These are phyloP conservation scores for Brachyalestes nurse DNA, from an alignment of 2,797 vertebrate species.

Conservation along the genomic window DNA sequence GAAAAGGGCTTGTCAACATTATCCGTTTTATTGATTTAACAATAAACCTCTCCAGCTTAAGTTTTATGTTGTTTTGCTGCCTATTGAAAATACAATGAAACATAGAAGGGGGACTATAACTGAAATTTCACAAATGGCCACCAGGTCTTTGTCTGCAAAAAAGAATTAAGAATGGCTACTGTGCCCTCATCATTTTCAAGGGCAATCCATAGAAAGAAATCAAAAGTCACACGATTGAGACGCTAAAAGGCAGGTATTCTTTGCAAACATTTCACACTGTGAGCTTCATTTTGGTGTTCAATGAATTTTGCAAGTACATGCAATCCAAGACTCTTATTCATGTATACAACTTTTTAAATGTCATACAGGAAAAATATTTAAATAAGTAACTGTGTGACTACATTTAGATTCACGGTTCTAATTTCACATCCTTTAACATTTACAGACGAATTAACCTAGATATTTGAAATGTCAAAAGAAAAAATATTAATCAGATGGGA, in stretches of 20 bases:
- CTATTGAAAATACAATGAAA: slow-evolving; percentile 78
- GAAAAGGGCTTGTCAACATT: slow-evolving; percentile 84
- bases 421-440: not conserved
- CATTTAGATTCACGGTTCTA: not conserved
- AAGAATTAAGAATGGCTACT: slow-evolving; percentile 50
- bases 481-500: slow-evolving; percentile 52
- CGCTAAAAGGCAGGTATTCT: slow-evolving; percentile 23
- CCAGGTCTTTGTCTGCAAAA: slow-evolving; percentile 59
- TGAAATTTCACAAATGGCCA: slow-evolving; percentile 44
- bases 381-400: not conserved
- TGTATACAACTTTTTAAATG: not conserved
- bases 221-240: slow-evolving; percentile 21
- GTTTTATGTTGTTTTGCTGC: slow-evolving; percentile 79
- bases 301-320: not conserved
- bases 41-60: slow-evolving; percentile 80
- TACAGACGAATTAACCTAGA: not conserved
- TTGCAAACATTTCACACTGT: not conserved
- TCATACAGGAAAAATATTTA: not conserved
- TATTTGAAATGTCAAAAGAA: slow-evolving; percentile 9
- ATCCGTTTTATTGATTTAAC: slow-evolving; percentile 86
- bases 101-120: slow-evolving; percentile 29
- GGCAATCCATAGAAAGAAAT: slow-evolving; percentile 47
- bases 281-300: slow-evolving; percentile 1
- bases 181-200: slow-evolving; percentile 67
- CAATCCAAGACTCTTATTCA: not conserved